These are phyloP conservation scores for Corynorhinus townsendii DNA, from an alignment of 2,113 vertebrate species.

Conservation along the genomic window DNA sequence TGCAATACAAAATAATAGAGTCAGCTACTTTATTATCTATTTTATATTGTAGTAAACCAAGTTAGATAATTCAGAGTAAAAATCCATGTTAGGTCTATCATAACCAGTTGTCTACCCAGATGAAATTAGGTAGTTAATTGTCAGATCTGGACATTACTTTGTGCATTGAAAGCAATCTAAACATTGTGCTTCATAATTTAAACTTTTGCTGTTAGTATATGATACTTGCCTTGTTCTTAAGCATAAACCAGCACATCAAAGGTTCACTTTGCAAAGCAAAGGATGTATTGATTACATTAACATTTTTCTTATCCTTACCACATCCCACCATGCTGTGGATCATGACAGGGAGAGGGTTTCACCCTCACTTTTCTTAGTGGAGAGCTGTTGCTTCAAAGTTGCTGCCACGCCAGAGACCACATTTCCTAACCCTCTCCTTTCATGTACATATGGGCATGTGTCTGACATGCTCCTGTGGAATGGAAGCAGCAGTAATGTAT, in stretches of 20 bases:
- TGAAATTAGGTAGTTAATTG: neutral
- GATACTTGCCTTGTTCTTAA: neutral
- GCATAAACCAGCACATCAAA: constrained; percentile 3
- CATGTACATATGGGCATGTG: neutral
- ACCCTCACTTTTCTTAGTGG: neutral
- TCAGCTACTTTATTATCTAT: neutral
- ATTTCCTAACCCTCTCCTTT: neutral
- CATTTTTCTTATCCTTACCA: neutral
- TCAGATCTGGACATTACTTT: neutral
- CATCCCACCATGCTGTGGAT: neutral
- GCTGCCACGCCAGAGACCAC: neutral
- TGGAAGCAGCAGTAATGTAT: neutral
- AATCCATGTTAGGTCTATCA: neutral
- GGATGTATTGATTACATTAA: neutral
- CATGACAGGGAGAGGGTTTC: neutral
- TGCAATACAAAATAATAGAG: neutral
- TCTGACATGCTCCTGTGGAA: neutral
- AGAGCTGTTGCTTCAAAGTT: neutral
- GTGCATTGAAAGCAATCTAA: constrained; percentile 40
- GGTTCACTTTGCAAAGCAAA: constrained; percentile 34
- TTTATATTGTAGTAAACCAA: neutral
- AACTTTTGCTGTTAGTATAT: constrained; percentile 14
- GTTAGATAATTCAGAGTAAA: neutral
- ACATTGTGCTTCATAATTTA: constrained; percentile 11
- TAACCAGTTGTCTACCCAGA: neutral